Evolutionary conservation across 2,888 invertebrate genomes (phyloP), one percentile per base, ranked within the genome.

Genomic region (Dicranocentrus wangi): DNA sequence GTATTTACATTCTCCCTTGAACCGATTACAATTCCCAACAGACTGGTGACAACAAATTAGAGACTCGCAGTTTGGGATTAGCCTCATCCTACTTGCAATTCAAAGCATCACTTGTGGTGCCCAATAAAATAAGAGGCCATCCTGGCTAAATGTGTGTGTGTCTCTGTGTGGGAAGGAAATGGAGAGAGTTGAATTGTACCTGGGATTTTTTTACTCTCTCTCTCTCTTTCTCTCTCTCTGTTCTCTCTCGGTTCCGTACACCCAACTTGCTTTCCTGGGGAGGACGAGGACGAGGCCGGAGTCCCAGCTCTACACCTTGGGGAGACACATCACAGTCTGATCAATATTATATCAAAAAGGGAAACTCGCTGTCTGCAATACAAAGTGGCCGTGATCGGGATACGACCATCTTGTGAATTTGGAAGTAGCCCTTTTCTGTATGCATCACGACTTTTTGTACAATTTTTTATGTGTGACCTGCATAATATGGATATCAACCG

Each of bases 21-120:
- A 79, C 79, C 79, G 63, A 79, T 79, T 71, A 79, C 47, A 47
- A 72, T 66, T 47, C 79, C 71, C 72, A 2, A 27, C 70, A 47
- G 79, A 39, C 79, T 47, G 42, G 58, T 71, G 70, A 79, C 65
- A 72, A 79, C 72, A 72, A 79, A 79, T 72, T 79, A 65, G 72
- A 63, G 72, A 79, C 53, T 63, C 15, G 71, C 55, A 71, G 27
- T 43, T 55, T 55, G 39, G 27, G n/a, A 71, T 71, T 79, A 71
- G 25, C 65, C 51, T 68, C 53, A 65, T 70, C 47, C 76, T 61
- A 69, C 63, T 43, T 69, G 69, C 27, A 55, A 32, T 61, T 42
- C 47, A 47, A 39, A 32, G 39, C 28, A 17, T 39, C 17, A 7
- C 27, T 66, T 51, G 51, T 27, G 51, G 42, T 65, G 2, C 60